These are phyloP conservation scores for Sitobion miscanthi DNA, from an alignment of 1,140 invertebrate genomes.

Conservation along the genomic window DNA sequence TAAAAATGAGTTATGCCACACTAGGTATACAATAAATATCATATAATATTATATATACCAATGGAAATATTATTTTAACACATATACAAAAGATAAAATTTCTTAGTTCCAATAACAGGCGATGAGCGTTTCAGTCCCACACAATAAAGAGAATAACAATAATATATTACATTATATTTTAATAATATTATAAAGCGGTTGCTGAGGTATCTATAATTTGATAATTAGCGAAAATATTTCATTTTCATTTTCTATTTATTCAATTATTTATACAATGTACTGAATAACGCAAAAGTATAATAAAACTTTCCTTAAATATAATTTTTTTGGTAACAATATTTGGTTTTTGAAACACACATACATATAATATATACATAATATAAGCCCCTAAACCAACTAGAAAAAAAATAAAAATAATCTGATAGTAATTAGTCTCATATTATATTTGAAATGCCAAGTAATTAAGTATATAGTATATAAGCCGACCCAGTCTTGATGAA, in stretches of 20 bases:
- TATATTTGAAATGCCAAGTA: neutral
- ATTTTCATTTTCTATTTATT: neutral
- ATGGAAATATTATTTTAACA: neutral
- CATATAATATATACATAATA: neutral
- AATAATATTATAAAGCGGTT: neutral
- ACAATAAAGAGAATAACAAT: conserved; percentile 10
- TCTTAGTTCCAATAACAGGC: neutral
- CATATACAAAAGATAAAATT: conserved; percentile 1
- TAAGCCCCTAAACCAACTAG: conserved; percentile 13
- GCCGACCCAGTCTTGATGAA: conserved; percentile 23
- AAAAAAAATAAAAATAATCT: neutral
- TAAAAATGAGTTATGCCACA: neutral
- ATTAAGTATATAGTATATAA: conserved; percentile 24
- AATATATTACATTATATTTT: neutral
- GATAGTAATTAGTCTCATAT: conserved; percentile 10
- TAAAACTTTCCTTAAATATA: neutral
- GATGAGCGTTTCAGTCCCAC: neutral
- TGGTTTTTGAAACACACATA: neutral
- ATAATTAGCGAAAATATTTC: neutral
- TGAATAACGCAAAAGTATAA: conserved; percentile 17
- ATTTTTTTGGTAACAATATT: conserved; percentile 51
- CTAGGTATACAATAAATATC: neutral
- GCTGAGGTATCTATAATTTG: neutral
- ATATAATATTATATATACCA: no score
- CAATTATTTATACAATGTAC: neutral